Percentiles rank a stretch among this genome's conserved stretches.
phyloP scores from a whole-genome alignment of 2,888 invertebrate genomes.

The Drosophila fungiperda region DNA sequence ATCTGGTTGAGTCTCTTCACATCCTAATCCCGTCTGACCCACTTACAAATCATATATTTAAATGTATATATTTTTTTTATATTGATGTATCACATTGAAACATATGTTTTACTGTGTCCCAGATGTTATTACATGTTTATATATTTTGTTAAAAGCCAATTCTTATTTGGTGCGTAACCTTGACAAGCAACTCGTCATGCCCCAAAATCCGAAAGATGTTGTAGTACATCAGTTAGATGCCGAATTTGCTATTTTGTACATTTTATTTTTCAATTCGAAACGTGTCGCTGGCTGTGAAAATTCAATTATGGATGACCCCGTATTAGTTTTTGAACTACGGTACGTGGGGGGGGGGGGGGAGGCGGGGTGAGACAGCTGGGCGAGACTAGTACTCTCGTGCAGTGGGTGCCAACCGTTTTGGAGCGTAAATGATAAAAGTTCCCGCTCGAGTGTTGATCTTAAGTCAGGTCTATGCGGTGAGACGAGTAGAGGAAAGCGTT shows the following conservation, averaged over 20 bases:
- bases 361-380: not conserved
- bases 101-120: not conserved
- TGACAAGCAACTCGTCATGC: conserved; percentile 19
- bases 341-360: conserved; percentile 2
- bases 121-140: not conserved
- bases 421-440: conserved; percentile 78
- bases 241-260: conserved; percentile 30
- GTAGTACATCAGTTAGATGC: conserved; percentile 22
- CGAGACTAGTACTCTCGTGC: not conserved
- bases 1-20: conserved; percentile 5
- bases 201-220: conserved; percentile 15
- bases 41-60: too few relatives aligned
- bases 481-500: not conserved
- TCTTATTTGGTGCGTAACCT: conserved; percentile 10
- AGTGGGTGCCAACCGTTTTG: conserved; percentile 60
- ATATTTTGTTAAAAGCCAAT: not conserved
- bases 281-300: conserved; percentile 56
- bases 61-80: not conserved
- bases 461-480: conserved; percentile 52
- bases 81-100: not conserved
- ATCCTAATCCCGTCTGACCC: not conserved
- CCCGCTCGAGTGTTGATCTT: conserved; percentile 75
- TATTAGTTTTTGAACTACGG: not conserved
- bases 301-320: conserved; percentile 68
- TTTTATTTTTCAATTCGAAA: conserved; percentile 45